A percentile compares a stretch with the other conserved stretches of the same genome.
These are phyloP conservation scores for Byasa hedistus DNA, from an alignment of 2,888 invertebrate genomes.

Conservation along the genomic window DNA sequence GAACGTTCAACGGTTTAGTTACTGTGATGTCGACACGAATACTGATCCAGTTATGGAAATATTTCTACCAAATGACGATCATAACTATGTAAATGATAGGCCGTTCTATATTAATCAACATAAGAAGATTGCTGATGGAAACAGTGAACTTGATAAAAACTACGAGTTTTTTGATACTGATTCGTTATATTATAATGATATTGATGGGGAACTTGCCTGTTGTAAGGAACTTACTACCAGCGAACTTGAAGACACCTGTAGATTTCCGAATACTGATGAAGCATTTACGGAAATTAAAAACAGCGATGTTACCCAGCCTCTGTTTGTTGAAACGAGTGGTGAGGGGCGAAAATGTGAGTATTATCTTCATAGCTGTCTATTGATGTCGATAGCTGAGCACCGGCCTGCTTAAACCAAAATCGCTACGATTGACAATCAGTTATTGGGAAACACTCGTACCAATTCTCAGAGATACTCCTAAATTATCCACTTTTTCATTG, in stretches of 20 bases:
- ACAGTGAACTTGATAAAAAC: not conserved
- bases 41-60: not conserved
- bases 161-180: not conserved
- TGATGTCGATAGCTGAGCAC: no score
- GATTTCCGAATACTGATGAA: constrained; percentile 52
- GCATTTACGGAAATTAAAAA: constrained; percentile 51
- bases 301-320: constrained; percentile 43
- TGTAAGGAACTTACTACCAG: not conserved
- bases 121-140: no score
- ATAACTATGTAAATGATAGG: no score
- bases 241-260: not conserved
- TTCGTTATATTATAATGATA: not conserved
- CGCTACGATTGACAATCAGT: no score
- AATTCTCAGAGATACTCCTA: no score
- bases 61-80: no score
- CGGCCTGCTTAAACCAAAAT: no score
- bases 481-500: no score
- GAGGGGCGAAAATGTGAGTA: constrained; percentile 47
- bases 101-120: no score
- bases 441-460: no score
- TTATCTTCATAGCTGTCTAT: not conserved
- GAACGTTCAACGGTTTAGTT: not conserved
- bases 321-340: constrained; percentile 52
- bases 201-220: not conserved
- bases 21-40: not conserved